Evolutionary conservation across 2,113 vertebrate species (phyloP), one percentile per base, ranked within the genome.

Genomic region (Litocranius walleri): DNA sequence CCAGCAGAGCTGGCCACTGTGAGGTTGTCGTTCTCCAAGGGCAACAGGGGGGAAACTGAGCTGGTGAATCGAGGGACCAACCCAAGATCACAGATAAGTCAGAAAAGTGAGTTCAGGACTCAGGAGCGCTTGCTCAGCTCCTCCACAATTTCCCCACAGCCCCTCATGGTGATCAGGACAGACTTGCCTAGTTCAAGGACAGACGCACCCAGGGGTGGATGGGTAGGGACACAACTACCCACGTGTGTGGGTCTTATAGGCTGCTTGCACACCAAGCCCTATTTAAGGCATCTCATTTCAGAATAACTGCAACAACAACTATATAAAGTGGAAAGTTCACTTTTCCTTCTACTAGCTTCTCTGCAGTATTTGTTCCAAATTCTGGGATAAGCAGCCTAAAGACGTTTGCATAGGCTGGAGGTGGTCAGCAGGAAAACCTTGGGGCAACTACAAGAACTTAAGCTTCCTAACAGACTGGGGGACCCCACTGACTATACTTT

Each of bases 331-430:
- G n/a, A 56, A 61, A 27, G 61, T 48, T 57, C 83, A 5, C 45
- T 33, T 57, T 78, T 52, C 90, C 52, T 86, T 29, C 25, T 6
- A 48, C 23, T 0, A 81, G 17, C 33, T 27, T 61, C 23, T 27
- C 54, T 36, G n/a, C 10, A 5, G n/a, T 6, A 61, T 25, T 81
- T 57, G 77, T 33, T 2, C 52, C 54, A 43, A 25, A 14, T 50
- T 62, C 29, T 21, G 27, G 19, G 96, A 6, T 1, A 33, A 54
- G 45, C n/a, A 57, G 36, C 25, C 77, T 9, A 27, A 27, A 54
- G 80, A 80, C 7, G 2, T 16, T 0, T 50, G 33, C 13, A 6
- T 0, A 15, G 16, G 33, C 74, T 6, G 5, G 1, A 45, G 14
- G 40, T 25, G 36, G 80, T 36, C 13, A 33, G 83, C n/a, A 54